Percentiles rank a stretch among this genome's conserved stretches.
phyloP scores from a whole-genome alignment of 64 coral and sea anemone species.

The Montipora efflorescens region DNA sequence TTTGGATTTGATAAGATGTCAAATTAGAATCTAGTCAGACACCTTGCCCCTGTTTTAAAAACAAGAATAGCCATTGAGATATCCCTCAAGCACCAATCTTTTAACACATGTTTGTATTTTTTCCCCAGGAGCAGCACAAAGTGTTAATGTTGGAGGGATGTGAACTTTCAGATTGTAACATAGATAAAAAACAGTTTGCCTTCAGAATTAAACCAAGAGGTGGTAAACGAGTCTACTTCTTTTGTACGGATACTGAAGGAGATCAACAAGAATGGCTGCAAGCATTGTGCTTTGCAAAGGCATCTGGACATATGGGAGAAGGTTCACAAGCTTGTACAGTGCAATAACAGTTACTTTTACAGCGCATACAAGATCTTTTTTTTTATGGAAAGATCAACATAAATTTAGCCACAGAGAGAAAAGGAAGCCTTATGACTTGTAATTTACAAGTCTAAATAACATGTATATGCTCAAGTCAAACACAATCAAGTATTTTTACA shows the following conservation, averaged over 20 bases:
- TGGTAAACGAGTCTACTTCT: conserved; percentile 77
- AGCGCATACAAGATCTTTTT: not conserved
- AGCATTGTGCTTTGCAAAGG: conserved; percentile 96
- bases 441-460: no score
- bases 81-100: no score
- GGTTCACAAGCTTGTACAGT: conserved; percentile 84
- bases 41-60: no score
- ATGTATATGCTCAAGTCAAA: no score
- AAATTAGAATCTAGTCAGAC: no score
- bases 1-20: no score
- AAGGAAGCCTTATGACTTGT: no score
- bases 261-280: conserved; percentile 99
- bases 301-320: conserved; percentile 80
- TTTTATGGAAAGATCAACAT: not conserved
- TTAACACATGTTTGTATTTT: not conserved
- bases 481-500: no score
- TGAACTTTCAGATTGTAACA: conserved; percentile 89
- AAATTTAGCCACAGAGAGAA: no score
- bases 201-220: conserved; percentile 92
- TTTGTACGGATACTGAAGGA: conserved; percentile 84
- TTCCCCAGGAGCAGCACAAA: conserved; percentile 70
- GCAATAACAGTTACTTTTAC: conserved; percentile 51
- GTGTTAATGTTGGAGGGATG: conserved; percentile 84
- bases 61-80: no score
- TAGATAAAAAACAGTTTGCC: conserved; percentile 89